phyloP scores from a whole-genome alignment of 2,888 invertebrate genomes.

The Antheraea assamensis region DNA sequence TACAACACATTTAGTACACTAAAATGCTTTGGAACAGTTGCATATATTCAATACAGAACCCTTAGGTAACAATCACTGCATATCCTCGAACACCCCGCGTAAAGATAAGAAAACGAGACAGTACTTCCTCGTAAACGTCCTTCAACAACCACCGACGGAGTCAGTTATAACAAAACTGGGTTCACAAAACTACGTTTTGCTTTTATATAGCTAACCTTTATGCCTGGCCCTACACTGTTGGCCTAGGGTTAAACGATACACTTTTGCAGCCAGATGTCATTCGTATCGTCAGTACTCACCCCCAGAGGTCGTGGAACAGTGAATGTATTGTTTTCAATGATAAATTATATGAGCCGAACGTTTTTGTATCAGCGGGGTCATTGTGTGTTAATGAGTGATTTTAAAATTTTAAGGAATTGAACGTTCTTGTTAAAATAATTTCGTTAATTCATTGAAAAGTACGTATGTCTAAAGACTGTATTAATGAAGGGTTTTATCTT shows the following conservation, averaged over 20 bases:
- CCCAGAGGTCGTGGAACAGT: conserved; percentile 56
- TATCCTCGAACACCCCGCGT: not conserved
- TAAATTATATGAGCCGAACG: conserved; percentile 37
- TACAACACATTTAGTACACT: not conserved
- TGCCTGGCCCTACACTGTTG: conserved; percentile 63
- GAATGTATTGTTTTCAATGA: conserved; percentile 58
- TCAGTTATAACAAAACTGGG: conserved; percentile 50
- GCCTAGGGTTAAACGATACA: conserved; percentile 77
- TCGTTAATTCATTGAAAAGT: too few species aligned
- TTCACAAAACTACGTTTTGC: conserved; percentile 52
- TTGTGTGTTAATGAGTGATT: conserved; percentile 22
- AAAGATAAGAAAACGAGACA: not conserved
- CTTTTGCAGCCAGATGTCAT: conserved; percentile 61
- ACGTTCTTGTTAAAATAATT: too few species aligned
- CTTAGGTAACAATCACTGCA: conserved; percentile 6
- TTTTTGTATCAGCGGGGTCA: conserved; percentile 20
- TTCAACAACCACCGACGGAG: conserved; percentile 40
- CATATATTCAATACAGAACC: not conserved
- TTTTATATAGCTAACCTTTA: conserved; percentile 60
- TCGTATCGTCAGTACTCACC: conserved; percentile 46
- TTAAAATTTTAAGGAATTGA: conserved; percentile 9
- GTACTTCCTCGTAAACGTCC: conserved; percentile 25
- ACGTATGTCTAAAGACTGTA: too few species aligned
- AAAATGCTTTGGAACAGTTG: not conserved
- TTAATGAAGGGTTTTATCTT: too few species aligned